Evolutionary conservation across 2,797 vertebrate species (phyloP), one percentile per base, ranked within the genome.

Genomic region (Prunella strophiata): DNA sequence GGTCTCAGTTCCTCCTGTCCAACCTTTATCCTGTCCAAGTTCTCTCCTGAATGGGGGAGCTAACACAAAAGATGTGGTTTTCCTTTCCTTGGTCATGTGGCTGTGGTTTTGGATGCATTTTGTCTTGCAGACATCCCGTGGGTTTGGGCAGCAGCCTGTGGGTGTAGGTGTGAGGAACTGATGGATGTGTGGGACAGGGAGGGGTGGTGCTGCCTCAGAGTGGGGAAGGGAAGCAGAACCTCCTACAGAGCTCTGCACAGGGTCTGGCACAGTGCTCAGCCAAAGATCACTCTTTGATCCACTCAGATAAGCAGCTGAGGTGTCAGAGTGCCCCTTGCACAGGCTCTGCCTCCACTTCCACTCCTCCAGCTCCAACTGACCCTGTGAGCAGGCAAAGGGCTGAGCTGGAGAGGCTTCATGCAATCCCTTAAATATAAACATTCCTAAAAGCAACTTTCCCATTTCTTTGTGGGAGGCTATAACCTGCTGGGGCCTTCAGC

Each of bases 361-460:
- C 67, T 92, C 73, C 77, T 85, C 83, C 83, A 63, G 51, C 61
- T 22, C 48, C 68, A 45, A 17, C 34, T 71, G 55, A 78, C 59
- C 38, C 62, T 48, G 63, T 0, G 1, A 81, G 89, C 51, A n/a
- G 54, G 89, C 5, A 4, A 29, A 71, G 57, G 67, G 70, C 62
- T 0, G 10, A 57, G 51, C 55, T 67, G 45, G 45, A 85, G 74
- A 63, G 40, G n/a, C 61, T 91, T 80, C 23, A 5, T 51, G 63
- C 74, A 87, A 95, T 89, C 89, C 51, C 77, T 94, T 32, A 25
- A 93, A 61, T 51, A 67, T 91, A 96, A 96, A 96, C 85, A 94
- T 32, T 91, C 74, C 77, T 96, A 61, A 94, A 89, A 93, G 85
- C 77, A 94, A 42, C 71, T 74, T 94, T 82, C 85, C 79, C 55